Evolutionary conservation across 1,140 invertebrate genomes (phyloP), one percentile per base, ranked within the genome.

Genomic region (Leptopilina boulardi): DNA sequence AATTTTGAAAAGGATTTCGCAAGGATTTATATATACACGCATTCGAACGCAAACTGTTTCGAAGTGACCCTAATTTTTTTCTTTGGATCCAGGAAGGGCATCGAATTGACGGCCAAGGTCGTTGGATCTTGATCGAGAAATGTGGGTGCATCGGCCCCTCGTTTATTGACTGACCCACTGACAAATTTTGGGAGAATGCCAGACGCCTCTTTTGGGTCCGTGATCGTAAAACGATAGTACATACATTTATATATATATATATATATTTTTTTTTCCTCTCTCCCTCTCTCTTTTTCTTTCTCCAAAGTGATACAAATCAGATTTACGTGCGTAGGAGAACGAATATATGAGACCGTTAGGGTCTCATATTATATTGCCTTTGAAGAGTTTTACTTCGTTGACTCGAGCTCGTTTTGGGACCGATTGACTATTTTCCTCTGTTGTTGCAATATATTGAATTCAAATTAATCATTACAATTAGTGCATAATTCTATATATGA

Each of bases 121-220:
- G 73, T 70, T 23, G 3, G 21, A 30, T 19, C 21, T 19, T 38
- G 0, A 2, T 9, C 34, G 41, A 38, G 44, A 10, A 38, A 59
- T 41, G 38, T 30, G n/a, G 78, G 81, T 82, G 73, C 80, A 78
- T 77, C 81, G 79, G 80, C 80, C 81, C 47, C 77, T 66, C 11
- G 2, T 34, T 34, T 34, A 66, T 2, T 66, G 19, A 74, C 70
- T 89, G 88, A 89, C 88, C 88, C 80, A 89, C 87, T 89, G 85
- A 87, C 87, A 86, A 87, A 88, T 38, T 89, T 89, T 87, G 87
- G 86, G 82, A 70, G 80, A 51, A 18, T 47, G 82, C 86, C 83
- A 85, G 34, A 42, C 73, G 70, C 26, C 21, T 18, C 9, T 19
- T 59, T 56, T 23, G 26, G 59, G 26, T 66, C 26, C 44, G 41